phyloP scores from a whole-genome alignment of 2,888 invertebrate genomes.

The Drosophila helvetica region DNA sequence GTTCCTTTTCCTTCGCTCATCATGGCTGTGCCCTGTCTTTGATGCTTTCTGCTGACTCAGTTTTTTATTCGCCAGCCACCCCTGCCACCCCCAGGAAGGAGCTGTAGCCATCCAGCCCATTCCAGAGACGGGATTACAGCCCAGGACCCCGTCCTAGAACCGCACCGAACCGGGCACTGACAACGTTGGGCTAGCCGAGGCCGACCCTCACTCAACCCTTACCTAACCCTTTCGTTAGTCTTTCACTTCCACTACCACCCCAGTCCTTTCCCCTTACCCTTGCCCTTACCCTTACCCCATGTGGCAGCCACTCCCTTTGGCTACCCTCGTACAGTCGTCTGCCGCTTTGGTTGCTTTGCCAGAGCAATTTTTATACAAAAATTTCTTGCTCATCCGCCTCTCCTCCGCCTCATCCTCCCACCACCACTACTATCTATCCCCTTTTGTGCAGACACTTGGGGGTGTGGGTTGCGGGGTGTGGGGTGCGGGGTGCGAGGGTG shows the following conservation, averaged over 20 bases:
- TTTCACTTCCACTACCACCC: neutral
- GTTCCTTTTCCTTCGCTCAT: slow-evolving; percentile 6
- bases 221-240: slow-evolving; percentile 22
- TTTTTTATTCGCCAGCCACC: slow-evolving; percentile 15
- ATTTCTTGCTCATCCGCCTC: slow-evolving; percentile 58
- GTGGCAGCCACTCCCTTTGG: slow-evolving; percentile 38
- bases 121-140: slow-evolving; percentile 50
- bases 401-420: slow-evolving; percentile 7
- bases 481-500: too few relatives aligned
- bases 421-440: slow-evolving; percentile 8
- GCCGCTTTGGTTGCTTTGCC: slow-evolving; percentile 69
- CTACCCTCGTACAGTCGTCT: slow-evolving; percentile 66
- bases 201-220: neutral
- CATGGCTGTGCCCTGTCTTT: slow-evolving; percentile 38
- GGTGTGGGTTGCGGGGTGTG: slow-evolving; percentile 41
- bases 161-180: slow-evolving; percentile 17
- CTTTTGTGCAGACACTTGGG: slow-evolving; percentile 58
- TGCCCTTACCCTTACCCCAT: slow-evolving; percentile 19
- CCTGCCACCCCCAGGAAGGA: slow-evolving; percentile 3
- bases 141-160: slow-evolving; percentile 13
- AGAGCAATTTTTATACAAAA: slow-evolving; percentile 80
- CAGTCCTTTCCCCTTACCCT: slow-evolving; percentile 3
- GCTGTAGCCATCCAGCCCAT: slow-evolving; percentile 11
- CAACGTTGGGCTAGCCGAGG: slow-evolving; percentile 29
- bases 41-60: slow-evolving; percentile 44